Evolutionary conservation across 2,797 vertebrate species (phyloP).

Genomic region (Diplodus puntazzo): DNA sequence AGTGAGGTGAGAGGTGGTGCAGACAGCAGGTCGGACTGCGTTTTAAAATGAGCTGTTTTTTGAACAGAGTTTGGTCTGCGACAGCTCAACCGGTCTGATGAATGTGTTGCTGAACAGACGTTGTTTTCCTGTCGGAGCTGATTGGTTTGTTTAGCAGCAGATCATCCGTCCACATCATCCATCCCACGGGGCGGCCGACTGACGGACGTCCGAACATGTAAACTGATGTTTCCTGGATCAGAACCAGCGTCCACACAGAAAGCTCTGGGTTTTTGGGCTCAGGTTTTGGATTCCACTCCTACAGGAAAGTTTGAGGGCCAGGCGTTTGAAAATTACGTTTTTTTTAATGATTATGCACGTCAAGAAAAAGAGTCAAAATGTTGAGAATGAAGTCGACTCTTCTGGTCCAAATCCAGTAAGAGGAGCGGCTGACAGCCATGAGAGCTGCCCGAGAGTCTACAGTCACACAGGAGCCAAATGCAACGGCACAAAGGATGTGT

Average conservation of each 20-base stretch:
- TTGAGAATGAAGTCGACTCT: too few species aligned
- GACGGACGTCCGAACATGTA: background rate
- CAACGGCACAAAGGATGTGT: too few species aligned
- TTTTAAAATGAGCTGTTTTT: constrained; percentile 11
- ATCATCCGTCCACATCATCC: background rate
- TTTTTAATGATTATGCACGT: too few species aligned
- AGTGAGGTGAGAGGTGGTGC: background rate
- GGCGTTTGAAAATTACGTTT: too few species aligned
- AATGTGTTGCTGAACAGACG: background rate
- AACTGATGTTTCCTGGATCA: background rate
- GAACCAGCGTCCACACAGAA: background rate
- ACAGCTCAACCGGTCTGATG: background rate
- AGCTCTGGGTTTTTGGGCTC: background rate
- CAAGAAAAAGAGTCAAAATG: too few species aligned
- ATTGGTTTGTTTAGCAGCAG: constrained; percentile 15
- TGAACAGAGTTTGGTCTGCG: constrained; percentile 12
- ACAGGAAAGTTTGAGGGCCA: too few species aligned
- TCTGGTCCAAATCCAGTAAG: too few species aligned
- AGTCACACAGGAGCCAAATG: too few species aligned
- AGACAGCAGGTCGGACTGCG: background rate
- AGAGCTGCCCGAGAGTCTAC: too few species aligned
- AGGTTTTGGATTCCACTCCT: background rate
- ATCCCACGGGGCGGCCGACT: background rate
- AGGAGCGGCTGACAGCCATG: too few species aligned
- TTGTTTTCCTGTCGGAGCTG: background rate